Evolutionary conservation across 1,140 invertebrate genomes (phyloP).

Genomic region (Drosophila biarmipes): DNA sequence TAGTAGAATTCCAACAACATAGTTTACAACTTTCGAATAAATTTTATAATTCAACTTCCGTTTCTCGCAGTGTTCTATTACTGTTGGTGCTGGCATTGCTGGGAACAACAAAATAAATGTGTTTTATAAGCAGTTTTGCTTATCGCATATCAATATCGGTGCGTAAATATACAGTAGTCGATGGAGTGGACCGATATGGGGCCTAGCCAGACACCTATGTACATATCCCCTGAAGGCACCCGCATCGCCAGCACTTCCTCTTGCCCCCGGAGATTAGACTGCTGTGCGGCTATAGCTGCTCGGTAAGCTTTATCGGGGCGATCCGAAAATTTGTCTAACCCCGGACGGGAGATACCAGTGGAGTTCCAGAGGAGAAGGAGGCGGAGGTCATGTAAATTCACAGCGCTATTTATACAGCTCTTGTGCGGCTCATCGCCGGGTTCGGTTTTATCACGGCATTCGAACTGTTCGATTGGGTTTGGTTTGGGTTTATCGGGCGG

Average conservation of each 20-base stretch:
- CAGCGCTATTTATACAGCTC: constrained; percentile 35
- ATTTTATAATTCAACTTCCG: not conserved
- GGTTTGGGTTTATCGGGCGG: constrained; percentile 41
- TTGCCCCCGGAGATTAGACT: constrained; percentile 39
- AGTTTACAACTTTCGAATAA: too few relatives aligned
- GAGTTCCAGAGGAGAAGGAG: not conserved
- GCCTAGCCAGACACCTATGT: constrained; percentile 45
- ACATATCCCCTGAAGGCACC: constrained; percentile 41
- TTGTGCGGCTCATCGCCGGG: constrained; percentile 30
- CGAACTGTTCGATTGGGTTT: constrained; percentile 16
- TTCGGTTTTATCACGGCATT: constrained; percentile 34
- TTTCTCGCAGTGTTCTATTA: constrained; percentile 5
- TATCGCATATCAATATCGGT: constrained; percentile 82
- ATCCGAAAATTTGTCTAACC: constrained; percentile 23
- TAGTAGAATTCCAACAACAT: too few relatives aligned
- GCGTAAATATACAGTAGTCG: constrained; percentile 83
- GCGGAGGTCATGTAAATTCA: constrained; percentile 45
- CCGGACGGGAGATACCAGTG: constrained; percentile 4
- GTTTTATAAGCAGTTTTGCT: constrained; percentile 81
- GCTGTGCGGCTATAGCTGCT: not conserved
- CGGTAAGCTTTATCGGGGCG: constrained; percentile 40
- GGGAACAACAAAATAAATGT: constrained; percentile 80
- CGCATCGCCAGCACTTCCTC: not conserved
- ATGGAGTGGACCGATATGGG: constrained; percentile 67
- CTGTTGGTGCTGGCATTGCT: constrained; percentile 14